Percentiles rank a stretch among this genome's conserved stretches.
These are phyloP conservation scores for Thymelicus lineola DNA, from an alignment of 2,888 invertebrate species.

Conservation along the genomic window DNA sequence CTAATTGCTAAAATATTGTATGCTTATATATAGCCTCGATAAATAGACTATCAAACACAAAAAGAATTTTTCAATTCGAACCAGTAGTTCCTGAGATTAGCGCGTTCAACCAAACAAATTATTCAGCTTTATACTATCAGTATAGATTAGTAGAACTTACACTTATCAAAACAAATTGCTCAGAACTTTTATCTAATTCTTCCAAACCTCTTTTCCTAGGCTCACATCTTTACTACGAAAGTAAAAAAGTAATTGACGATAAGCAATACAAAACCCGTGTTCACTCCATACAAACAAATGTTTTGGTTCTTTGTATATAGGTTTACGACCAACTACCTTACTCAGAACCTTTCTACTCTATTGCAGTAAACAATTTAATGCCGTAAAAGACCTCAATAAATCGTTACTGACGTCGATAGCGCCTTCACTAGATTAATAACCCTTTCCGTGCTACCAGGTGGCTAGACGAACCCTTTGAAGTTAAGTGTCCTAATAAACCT, in stretches of 20 bases:
- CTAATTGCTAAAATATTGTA: no score
- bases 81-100: no score
- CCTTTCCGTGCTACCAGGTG: constrained; percentile 28
- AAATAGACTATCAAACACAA: no score
- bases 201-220: no score
- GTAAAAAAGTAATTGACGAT: not conserved
- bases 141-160: no score
- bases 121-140: no score
- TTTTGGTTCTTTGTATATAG: not conserved
- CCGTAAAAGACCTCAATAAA: constrained; percentile 39
- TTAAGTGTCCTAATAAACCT: constrained; percentile 11
- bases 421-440: constrained; percentile 37
- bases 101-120: no score
- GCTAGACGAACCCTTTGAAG: constrained; percentile 4
- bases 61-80: no score
- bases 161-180: no score
- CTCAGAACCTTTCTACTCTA: constrained; percentile 9
- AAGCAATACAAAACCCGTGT: not conserved
- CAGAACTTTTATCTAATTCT: no score
- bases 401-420: constrained; percentile 33
- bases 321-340: not conserved
- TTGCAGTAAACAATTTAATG: constrained; percentile 32
- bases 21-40: no score
- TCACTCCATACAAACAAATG: not conserved
- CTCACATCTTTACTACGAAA: no score